Evolutionary conservation across 2,797 vertebrate genomes (phyloP).

Genomic region (Pyrocephalus nanus): DNA sequence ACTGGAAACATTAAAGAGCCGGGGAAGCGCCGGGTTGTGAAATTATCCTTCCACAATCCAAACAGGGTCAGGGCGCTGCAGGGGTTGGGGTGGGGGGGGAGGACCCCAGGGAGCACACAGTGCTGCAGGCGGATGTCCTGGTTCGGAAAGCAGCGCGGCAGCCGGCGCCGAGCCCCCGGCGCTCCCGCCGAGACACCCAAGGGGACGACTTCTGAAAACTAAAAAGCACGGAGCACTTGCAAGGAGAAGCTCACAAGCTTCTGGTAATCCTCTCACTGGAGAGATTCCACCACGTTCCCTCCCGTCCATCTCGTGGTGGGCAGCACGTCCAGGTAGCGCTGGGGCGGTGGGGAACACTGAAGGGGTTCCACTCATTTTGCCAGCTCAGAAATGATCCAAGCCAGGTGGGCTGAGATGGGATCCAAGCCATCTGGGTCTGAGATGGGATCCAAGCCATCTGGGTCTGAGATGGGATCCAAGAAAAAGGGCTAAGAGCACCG

Average conservation of each 20-base stretch:
- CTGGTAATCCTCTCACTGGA: background rate
- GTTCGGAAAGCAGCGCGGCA: background rate
- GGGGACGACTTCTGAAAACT: background rate
- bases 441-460: background rate
- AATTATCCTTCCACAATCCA: background rate
- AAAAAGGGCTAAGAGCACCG: background rate
- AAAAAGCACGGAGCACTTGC: background rate
- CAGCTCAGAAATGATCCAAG: background rate
- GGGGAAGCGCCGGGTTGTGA: background rate
- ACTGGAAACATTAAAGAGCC: background rate
- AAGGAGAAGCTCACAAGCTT: background rate
- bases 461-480: background rate
- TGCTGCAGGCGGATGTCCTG: background rate
- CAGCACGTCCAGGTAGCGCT: rapidly evolving
- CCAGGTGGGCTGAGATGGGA: background rate
- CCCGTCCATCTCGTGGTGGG: rapidly evolving
- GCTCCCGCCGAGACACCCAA: background rate
- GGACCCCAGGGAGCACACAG: background rate
- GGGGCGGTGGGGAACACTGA: background rate
- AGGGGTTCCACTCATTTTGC: background rate
- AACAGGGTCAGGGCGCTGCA: conserved; percentile 15
- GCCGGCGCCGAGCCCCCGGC: background rate
- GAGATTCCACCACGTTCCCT: background rate
- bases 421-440: background rate
- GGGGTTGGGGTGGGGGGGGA: background rate